Evolutionary conservation across 2,888 invertebrate species (phyloP).

Genomic region (Nowickia ferox): DNA sequence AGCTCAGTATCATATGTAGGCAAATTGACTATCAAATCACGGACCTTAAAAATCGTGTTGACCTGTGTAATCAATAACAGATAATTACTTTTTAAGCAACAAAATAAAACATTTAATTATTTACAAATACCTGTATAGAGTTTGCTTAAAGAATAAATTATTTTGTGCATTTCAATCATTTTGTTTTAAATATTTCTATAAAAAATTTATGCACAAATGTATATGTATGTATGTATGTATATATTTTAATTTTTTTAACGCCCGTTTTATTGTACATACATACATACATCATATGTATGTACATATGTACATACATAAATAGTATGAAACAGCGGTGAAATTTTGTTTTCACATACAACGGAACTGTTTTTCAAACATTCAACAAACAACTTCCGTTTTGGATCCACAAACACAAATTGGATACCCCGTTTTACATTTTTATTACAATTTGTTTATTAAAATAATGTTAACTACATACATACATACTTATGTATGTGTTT

Average conservation of each 20-base stretch:
- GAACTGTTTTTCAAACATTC: constrained; percentile 52
- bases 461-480: constrained; percentile 37
- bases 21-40: too few relatives aligned
- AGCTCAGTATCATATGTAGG: too few relatives aligned
- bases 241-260: too few relatives aligned
- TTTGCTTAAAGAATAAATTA: constrained; percentile 35
- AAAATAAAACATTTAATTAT: constrained; percentile 20
- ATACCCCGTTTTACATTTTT: constrained; percentile 5
- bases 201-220: background rate
- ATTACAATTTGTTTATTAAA: constrained; percentile 7
- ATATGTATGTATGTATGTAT: background rate
- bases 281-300: background rate
- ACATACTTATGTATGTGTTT: too few relatives aligned
- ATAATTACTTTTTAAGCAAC: constrained; percentile 9
- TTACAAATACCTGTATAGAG: constrained; percentile 1
- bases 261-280: background rate
- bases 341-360: constrained; percentile 41
- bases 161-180: constrained; percentile 15
- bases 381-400: constrained; percentile 64
- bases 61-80: background rate
- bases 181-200: constrained; percentile 28
- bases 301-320: background rate
- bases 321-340: constrained; percentile 21
- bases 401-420: background rate
- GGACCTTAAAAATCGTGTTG: too few relatives aligned